Conservation (phyloP, 2,797 vertebrate species). For the Pseudochirops corinnae region DNA sequence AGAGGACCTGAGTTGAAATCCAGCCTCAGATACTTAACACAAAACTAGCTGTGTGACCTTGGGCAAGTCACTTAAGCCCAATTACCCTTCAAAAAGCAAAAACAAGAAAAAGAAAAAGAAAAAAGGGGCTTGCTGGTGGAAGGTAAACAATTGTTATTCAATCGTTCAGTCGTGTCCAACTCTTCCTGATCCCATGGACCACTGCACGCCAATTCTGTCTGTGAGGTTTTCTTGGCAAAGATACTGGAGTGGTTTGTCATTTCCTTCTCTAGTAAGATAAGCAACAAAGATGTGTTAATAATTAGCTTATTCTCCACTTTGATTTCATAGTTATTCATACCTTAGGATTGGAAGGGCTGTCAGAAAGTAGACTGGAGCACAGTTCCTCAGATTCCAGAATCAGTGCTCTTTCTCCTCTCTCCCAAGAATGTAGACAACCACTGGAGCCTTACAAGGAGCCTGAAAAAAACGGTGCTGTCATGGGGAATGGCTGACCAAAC, state of each 20-base stretch:
- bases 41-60: too few species aligned
- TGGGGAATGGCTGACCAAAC: not conserved
- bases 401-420: not conserved
- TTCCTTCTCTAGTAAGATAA: not conserved
- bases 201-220: not conserved
- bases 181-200: not conserved
- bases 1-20: too few species aligned
- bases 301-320: not conserved
- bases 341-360: not conserved
- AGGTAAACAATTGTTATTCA: not conserved
- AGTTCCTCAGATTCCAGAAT: not conserved
- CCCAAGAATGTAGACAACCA: not conserved
- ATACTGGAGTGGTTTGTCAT: not conserved
- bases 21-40: too few species aligned
- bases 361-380: not conserved
- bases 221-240: not conserved
- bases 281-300: not conserved
- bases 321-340: not conserved
- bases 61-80: too few species aligned
- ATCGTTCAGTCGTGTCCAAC: not conserved
- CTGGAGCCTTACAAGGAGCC: not conserved
- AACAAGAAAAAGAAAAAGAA: too few species aligned
- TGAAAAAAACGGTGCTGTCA: not conserved
- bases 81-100: too few species aligned
- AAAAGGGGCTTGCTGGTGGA: not conserved